Conservation (phyloP, 2,888 invertebrate species). For the Papilio gigon region DNA sequence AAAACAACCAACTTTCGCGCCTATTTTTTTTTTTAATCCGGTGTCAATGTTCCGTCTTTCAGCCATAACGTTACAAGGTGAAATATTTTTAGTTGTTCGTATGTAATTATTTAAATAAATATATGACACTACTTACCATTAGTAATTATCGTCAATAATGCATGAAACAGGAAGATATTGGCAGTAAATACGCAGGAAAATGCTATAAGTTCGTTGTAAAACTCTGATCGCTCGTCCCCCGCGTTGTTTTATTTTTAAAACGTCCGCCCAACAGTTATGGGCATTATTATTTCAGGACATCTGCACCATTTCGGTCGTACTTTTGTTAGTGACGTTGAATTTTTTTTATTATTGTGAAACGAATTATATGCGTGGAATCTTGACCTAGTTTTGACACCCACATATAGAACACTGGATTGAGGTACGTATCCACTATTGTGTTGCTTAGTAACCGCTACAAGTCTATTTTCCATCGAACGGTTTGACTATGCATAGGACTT, state of each 20-base stretch:
- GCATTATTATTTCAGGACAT: conserved; percentile 72
- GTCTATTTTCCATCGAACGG: neutral
- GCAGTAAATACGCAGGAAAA: conserved; percentile 32
- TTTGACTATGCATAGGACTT: conserved; percentile 9
- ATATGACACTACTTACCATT: conserved; percentile 21
- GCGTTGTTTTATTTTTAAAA: conserved; percentile 75
- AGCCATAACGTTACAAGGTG: neutral
- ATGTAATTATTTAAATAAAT: neutral
- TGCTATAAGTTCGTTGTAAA: conserved; percentile 64
- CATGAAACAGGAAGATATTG: conserved; percentile 31
- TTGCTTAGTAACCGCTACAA: conserved; percentile 35
- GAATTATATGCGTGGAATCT: conserved; percentile 53
- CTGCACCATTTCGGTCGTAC: conserved; percentile 60
- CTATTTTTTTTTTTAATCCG: conserved; percentile 7
- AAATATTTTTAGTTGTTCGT: neutral
- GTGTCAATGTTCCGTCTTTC: conserved; percentile 6
- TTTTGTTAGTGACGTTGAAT: conserved; percentile 51
- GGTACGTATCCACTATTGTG: conserved; percentile 36
- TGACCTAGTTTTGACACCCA: conserved; percentile 64
- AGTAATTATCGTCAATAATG: neutral
- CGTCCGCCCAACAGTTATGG: conserved; percentile 63
- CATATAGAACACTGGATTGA: conserved; percentile 36
- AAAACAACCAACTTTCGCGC: conserved; percentile 8
- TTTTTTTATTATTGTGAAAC: conserved; percentile 50
- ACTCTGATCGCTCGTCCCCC: conserved; percentile 69